phyloP scores from a whole-genome alignment of 2,888 invertebrate species.

The Geophilus truncorum region DNA sequence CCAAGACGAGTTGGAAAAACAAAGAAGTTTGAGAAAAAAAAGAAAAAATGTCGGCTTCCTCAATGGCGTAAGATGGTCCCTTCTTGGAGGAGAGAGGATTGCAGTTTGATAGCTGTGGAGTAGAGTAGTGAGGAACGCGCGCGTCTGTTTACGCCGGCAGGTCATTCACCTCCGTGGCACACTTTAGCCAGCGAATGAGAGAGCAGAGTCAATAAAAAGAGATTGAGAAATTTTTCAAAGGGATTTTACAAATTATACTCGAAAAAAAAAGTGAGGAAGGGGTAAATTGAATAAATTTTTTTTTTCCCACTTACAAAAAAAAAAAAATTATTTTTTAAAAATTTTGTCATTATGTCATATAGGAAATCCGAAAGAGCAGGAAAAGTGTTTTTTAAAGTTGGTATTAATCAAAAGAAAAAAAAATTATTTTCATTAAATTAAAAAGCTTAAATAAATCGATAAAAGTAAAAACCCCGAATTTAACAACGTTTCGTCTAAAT shows the following conservation, averaged over 20 bases:
- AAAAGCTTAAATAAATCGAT: no score
- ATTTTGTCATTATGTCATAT: no score
- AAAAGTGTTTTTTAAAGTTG: no score
- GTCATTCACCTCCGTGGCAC: conserved; percentile 33
- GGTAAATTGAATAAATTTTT: not conserved
- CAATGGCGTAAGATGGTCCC: conserved; percentile 11
- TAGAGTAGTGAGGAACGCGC: conserved; percentile 25
- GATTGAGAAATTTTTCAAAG: conserved; percentile 28
- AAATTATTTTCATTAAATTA: no score
- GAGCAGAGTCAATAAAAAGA: conserved; percentile 23
- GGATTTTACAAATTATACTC: not conserved
- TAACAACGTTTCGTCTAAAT: no score
- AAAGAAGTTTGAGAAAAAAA: not conserved
- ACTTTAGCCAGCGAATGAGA: conserved; percentile 26
- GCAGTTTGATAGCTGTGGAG: conserved; percentile 8
- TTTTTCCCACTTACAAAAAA: not conserved
- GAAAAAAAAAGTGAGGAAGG: not conserved
- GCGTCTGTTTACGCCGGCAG: conserved; percentile 30
- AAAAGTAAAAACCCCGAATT: no score
- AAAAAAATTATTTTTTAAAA: not conserved
- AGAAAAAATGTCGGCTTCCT: not conserved
- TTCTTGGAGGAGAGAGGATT: conserved; percentile 22
- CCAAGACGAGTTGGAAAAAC: conserved; percentile 18
- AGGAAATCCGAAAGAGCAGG: no score
- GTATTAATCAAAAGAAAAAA: no score